Evolutionary conservation across 2,888 invertebrate genomes (phyloP), one percentile per base, ranked within the genome.

Genomic region (Lycocerus yunnanus): DNA sequence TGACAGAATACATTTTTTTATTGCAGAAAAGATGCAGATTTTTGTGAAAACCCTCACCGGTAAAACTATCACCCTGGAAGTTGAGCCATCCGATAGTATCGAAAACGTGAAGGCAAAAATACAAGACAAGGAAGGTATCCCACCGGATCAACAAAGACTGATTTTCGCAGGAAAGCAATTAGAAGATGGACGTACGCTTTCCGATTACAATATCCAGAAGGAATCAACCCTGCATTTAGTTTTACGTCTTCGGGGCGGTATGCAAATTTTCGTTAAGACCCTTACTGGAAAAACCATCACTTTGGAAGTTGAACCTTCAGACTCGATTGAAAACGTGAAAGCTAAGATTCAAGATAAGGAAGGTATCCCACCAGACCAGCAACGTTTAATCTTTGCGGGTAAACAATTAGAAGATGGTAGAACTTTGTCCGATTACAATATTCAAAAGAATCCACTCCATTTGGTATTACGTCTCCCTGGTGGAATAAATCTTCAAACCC

Each of bases 91-190:
- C 1, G 97, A 97, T 86, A 95, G 96, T 67, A 97, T 97, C 87
- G 97, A 97, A 89, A 96, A 97, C 94, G 97, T 97, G 80, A 97
- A 97, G 88, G 93, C 95, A 74, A 96, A 96, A 88, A 96, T 96
- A 86, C 95, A 96, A 88, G 95, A 96, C 82, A 96, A 96, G 86
- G 96, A 96, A 85, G 96, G 96, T 69, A 96, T 96, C 82, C 95
- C 96, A 1, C 95, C 96, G 78, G 96, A 96, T 87, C 96, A 96
- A 86, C 96, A 96, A 85, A 92, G 96, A 87, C 89, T 97, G 87
- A 97, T 97, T 88, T 97, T 97, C 87, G 97, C 97, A 81, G 97
- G 98, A 72, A 97, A 97, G 87, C 98, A 98, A 88, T 88, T 98
- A 84, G 97, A 98, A 89, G 97, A 98, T 91, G 97, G 96, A 3